Evolutionary conservation across 2,888 invertebrate genomes (phyloP), one percentile per base, ranked within the genome.

Genomic region (Octonoba sinensis): DNA sequence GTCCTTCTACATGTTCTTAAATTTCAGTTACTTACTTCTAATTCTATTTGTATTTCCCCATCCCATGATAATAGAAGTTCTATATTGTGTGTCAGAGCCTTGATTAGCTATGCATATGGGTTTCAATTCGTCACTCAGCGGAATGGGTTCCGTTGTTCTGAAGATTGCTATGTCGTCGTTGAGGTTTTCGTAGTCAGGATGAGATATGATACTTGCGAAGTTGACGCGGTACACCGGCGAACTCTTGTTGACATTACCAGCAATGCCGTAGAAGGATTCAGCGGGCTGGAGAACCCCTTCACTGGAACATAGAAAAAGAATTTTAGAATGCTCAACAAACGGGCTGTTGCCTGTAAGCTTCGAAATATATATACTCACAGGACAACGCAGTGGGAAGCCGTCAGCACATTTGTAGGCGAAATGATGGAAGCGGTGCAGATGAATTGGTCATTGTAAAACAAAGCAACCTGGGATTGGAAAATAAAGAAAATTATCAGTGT

Each of bases 111-210:
- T 59, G 66, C 78, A 78, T 4, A 78, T 72, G 0, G 56, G 57
- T 8, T 18, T 11, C 15, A 72, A 46, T 24, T 16, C 51, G 15
- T 78, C 24, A 20, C 18, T 54, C 22, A 78, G 59, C 1, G 24
- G 22, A 16, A 78, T 69, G 3, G 47, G 51, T 15, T 47, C 59
- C 3, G 36, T n/a, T 0, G 78, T 71, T 44, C 59, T 56, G 12
- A 78, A 56, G 16, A 78, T 59, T 18, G 78, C 78, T 3, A 78
- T 16, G 57, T 78, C 78, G 44, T 66, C 72, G 11, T 46, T 20
- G 22, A 11, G 4, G 18, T 12, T 60, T 1, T 16, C 27, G 16
- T 67, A 67, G 13, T 51, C 15, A n/a, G 67, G 67, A 22, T 67
- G 67, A n/a, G 36, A 15, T 20, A 18, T 24, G 4, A 67, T 4